Evolutionary conservation across 2,113 vertebrate genomes (phyloP).

Genomic region (Sigmodon hispidus): DNA sequence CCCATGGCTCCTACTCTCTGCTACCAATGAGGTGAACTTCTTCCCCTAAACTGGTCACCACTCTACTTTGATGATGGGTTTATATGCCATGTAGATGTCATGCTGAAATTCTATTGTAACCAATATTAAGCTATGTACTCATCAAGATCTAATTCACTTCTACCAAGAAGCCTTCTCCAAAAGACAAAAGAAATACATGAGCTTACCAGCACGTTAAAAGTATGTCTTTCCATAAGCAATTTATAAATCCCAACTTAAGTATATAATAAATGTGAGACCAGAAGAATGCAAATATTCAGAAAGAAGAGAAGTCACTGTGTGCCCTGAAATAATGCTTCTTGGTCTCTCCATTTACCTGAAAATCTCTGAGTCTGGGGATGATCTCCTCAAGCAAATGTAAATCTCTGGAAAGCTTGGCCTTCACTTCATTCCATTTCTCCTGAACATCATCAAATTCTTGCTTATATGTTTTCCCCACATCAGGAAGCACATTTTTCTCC

Average conservation of each 20-base stretch:
- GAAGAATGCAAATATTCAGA: constrained; percentile 9
- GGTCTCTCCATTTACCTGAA: constrained; percentile 88
- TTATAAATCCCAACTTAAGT: background rate
- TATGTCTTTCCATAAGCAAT: background rate
- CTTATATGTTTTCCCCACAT: constrained; percentile 71
- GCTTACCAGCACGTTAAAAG: background rate
- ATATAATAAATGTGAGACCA: background rate
- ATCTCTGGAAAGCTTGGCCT: constrained; percentile 87
- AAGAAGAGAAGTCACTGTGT: background rate
- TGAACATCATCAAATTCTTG: constrained; percentile 86
- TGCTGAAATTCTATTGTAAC: background rate
- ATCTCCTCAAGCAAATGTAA: constrained; percentile 91
- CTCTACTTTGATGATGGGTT: background rate
- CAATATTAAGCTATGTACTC: background rate
- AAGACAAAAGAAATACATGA: background rate
- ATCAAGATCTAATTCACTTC: background rate
- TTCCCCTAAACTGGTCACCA: background rate
- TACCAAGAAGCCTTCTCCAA: background rate
- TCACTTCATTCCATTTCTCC: constrained; percentile 90
- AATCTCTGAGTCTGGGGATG: constrained; percentile 89
- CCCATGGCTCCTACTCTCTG: background rate
- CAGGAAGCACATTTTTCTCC: constrained; percentile 77
- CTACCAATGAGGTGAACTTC: background rate
- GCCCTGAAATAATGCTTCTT: background rate
- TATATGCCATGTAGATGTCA: accelerated